phyloP scores from a whole-genome alignment of 2,113 vertebrate species.

The Mastomys coucha region DNA sequence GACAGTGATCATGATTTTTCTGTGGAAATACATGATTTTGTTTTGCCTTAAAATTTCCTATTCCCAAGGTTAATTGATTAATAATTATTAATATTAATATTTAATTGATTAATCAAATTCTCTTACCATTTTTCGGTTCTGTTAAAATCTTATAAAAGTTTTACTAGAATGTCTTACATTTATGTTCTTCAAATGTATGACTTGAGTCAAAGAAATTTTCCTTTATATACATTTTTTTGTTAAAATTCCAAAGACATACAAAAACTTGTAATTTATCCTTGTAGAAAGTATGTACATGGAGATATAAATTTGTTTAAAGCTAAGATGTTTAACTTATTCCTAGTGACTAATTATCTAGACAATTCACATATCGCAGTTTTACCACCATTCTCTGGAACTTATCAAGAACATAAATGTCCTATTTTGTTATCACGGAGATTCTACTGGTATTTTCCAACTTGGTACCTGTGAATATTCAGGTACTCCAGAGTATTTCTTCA shows the following conservation, averaged over 20 bases:
- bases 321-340: slow-evolving; percentile 48
- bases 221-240: slow-evolving; percentile 73
- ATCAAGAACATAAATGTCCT: not conserved
- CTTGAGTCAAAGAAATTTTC: slow-evolving; percentile 76
- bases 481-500: not conserved
- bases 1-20: not conserved
- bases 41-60: slow-evolving; percentile 62
- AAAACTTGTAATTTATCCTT: slow-evolving; percentile 70
- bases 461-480: not conserved
- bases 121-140: no score
- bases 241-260: slow-evolving; percentile 75
- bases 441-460: not conserved
- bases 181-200: slow-evolving; percentile 66
- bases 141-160: no score
- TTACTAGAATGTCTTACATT: not conserved
- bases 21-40: not conserved
- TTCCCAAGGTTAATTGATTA: slow-evolving; percentile 7
- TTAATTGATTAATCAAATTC: not conserved
- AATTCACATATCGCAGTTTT: not conserved
- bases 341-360: not conserved
- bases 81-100: no score
- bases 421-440: not conserved
- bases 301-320: slow-evolving; percentile 74
- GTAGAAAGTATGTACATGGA: slow-evolving; percentile 66
- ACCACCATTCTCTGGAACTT: not conserved